Percentiles rank a stretch among this genome's conserved stretches.
These are phyloP conservation scores for Leptopilina drosophilae DNA, from an alignment of 2,888 invertebrate genomes.

Conservation along the genomic window DNA sequence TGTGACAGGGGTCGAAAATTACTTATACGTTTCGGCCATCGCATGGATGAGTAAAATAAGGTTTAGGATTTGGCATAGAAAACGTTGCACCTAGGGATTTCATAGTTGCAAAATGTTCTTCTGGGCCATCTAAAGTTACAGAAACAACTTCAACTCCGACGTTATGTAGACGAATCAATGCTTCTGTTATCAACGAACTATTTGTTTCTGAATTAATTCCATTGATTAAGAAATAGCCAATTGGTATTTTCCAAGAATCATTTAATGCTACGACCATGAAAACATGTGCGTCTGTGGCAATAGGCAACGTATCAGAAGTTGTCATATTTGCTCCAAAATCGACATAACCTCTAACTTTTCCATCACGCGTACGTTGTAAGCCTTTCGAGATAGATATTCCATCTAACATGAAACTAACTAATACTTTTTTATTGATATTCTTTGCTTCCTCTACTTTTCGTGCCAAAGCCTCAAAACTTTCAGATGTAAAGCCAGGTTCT, in stretches of 20 bases:
- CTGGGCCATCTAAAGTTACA: constrained; percentile 52
- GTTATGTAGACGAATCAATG: constrained; percentile 46
- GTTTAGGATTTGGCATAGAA: constrained; percentile 1
- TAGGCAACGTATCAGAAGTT: constrained; percentile 18
- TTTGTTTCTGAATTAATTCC: constrained; percentile 40
- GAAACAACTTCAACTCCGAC: constrained; percentile 49
- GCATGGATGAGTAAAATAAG: constrained; percentile 21
- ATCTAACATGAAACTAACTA: constrained; percentile 52
- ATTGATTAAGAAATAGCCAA: constrained; percentile 44
- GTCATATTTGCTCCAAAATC: constrained; percentile 6
- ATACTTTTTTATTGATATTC: constrained; percentile 38
- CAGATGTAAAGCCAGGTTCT: constrained; percentile 50
- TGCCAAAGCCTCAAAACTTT: constrained; percentile 51
- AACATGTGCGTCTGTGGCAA: background rate
- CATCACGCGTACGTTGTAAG: constrained; percentile 44
- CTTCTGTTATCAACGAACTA: constrained; percentile 23
- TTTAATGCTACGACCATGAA: background rate
- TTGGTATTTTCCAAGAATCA: constrained; percentile 46
- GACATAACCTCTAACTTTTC: constrained; percentile 52
- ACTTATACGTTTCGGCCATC: constrained; percentile 1
- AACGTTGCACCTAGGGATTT: constrained; percentile 48
- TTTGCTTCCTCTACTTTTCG: constrained; percentile 43
- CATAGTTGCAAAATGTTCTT: constrained; percentile 48
- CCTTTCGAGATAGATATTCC: constrained; percentile 55
- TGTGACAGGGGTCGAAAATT: constrained; percentile 9